These are phyloP conservation scores for Conops quadrifasciatus DNA, from an alignment of 2,888 invertebrate genomes.

Conservation along the genomic window DNA sequence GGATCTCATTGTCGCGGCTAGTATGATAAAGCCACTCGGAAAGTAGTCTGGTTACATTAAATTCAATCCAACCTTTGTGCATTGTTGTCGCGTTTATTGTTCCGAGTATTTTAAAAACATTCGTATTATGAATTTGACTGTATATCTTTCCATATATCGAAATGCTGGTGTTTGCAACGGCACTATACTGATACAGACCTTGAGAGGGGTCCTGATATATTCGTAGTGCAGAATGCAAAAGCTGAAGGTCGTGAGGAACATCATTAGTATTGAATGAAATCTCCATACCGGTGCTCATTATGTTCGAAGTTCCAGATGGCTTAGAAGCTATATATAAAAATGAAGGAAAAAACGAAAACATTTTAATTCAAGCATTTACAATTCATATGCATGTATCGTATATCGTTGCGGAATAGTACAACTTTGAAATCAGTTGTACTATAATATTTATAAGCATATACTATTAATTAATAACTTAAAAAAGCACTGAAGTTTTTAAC, in stretches of 20 bases:
- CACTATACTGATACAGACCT: slow-evolving; percentile 37
- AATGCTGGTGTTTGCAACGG: slow-evolving; percentile 48
- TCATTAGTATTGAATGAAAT: slow-evolving; percentile 84
- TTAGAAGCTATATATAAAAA: neutral
- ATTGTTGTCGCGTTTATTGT: slow-evolving; percentile 76
- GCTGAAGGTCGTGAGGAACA: slow-evolving; percentile 79
- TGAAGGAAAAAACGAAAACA: too few relatives aligned
- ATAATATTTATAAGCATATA: too few relatives aligned
- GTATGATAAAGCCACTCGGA: slow-evolving; percentile 70
- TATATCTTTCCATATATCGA: slow-evolving; percentile 51
- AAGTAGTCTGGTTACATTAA: slow-evolving; percentile 82
- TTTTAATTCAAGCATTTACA: too few relatives aligned
- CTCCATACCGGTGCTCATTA: slow-evolving; percentile 34
- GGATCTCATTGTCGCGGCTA: slow-evolving; percentile 45
- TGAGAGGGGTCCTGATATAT: slow-evolving; percentile 71
- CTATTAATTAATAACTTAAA: too few relatives aligned
- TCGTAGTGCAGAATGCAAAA: slow-evolving; percentile 83
- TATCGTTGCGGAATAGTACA: too few relatives aligned
- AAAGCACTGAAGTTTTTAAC: too few relatives aligned
- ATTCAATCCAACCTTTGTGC: slow-evolving; percentile 84
- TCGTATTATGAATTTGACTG: slow-evolving; percentile 50
- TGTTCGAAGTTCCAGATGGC: neutral
- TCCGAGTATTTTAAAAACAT: slow-evolving; percentile 74
- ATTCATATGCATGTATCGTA: too few relatives aligned
- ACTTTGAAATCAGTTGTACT: too few relatives aligned